Percentiles rank a stretch among this genome's conserved stretches.
Conservation (phyloP, 2,113 vertebrate species). For the Oriolus oriolus region DNA sequence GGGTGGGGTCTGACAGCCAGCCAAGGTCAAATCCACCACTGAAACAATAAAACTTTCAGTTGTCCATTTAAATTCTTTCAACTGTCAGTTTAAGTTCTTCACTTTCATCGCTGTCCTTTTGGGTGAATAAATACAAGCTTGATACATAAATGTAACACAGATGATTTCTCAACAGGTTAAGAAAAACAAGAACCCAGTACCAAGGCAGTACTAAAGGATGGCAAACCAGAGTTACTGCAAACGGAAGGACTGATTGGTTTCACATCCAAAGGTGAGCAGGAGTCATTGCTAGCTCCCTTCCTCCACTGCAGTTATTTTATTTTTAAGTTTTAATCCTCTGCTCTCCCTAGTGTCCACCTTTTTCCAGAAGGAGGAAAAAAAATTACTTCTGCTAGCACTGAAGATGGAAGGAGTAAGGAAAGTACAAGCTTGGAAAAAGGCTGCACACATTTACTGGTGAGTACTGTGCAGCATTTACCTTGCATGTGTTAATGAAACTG, state of each 20-base stretch:
- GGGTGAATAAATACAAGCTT: not conserved
- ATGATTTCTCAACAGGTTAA: not conserved
- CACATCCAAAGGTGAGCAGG: not conserved
- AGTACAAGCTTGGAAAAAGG: not conserved
- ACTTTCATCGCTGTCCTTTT: not conserved
- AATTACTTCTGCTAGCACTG: not conserved
- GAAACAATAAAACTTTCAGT: not conserved
- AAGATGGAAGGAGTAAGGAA: not conserved
- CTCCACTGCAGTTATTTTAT: not conserved
- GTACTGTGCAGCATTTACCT: not conserved
- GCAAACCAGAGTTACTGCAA: not conserved
- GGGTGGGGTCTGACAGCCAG: not conserved
- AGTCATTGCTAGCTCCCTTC: not conserved
- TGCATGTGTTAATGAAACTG: not conserved
- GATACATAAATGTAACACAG: not conserved
- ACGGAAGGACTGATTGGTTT: not conserved
- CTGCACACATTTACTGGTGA: not conserved
- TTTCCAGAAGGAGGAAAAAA: not conserved
- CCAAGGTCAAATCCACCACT: not conserved
- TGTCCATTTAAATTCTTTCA: not conserved
- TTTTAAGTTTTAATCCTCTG: not conserved
- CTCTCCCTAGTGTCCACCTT: not conserved
- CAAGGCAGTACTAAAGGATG: not conserved
- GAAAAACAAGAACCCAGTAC: not conserved
- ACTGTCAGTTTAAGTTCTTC: not conserved